These are phyloP conservation scores for Lichenostomus cassidix DNA, from an alignment of 2,113 vertebrate genomes.

Conservation along the genomic window DNA sequence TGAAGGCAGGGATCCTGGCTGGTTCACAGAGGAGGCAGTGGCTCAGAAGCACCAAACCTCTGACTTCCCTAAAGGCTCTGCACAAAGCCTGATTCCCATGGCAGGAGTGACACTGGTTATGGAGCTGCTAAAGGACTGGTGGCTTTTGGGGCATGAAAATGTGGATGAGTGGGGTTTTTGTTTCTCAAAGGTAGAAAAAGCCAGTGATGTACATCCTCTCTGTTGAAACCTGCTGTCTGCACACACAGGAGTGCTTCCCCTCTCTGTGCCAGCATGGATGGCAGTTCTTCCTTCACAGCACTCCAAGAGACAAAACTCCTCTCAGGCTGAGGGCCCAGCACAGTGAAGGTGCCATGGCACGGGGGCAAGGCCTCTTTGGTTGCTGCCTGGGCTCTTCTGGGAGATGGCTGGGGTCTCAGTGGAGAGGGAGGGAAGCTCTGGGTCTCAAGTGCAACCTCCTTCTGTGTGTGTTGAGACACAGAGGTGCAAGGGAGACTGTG, in stretches of 20 bases:
- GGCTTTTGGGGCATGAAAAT: background rate
- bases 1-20: background rate
- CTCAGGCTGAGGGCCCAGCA: background rate
- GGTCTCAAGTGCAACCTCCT: background rate
- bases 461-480: background rate
- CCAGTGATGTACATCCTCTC: background rate
- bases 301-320: background rate
- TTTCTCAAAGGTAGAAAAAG: background rate
- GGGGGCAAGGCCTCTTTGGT: background rate
- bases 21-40: background rate
- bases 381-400: background rate
- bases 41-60: background rate
- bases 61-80: background rate
- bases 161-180: background rate
- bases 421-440: background rate
- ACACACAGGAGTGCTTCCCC: background rate
- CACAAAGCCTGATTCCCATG: background rate
- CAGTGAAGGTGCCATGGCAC: background rate
- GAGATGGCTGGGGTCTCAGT: fast-evolving
- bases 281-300: background rate
- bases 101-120: background rate
- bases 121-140: background rate
- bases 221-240: background rate
- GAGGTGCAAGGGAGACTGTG: background rate
- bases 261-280: background rate